Percentiles rank a stretch among this genome's conserved stretches.
These are phyloP conservation scores for Cervus canadensis DNA, from an alignment of 2,113 vertebrate genomes.

Conservation along the genomic window DNA sequence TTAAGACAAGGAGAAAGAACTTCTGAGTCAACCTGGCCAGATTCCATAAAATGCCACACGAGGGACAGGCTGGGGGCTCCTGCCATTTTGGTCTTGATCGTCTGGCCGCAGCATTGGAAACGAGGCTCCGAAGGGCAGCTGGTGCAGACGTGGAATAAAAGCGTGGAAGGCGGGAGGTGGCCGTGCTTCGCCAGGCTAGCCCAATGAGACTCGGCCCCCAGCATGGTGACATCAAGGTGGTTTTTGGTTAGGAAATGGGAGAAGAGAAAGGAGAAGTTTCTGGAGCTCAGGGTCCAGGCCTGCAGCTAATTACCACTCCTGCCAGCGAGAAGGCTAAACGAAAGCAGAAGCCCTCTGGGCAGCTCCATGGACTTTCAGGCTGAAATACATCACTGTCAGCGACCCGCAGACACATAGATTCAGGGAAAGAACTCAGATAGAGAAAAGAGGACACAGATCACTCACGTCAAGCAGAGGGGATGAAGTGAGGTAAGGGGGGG, in stretches of 20 bases:
- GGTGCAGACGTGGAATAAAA: accelerated
- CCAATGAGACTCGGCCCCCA: not conserved
- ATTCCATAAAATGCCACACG: not conserved
- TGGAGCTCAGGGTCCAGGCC: not conserved
- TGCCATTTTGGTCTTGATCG: not conserved
- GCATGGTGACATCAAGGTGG: not conserved
- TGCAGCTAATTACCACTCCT: not conserved
- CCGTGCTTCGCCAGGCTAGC: not conserved
- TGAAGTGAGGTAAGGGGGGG: not conserved
- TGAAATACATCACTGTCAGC: not conserved
- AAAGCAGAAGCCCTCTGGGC: not conserved
- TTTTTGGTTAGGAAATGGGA: not conserved
- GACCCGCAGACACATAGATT: not conserved
- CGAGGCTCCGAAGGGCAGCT: not conserved
- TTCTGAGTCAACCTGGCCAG: not conserved
- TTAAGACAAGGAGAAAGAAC: not conserved
- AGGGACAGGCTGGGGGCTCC: not conserved
- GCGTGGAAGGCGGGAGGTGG: not conserved
- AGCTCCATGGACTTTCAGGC: not conserved
- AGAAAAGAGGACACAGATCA: not conserved
- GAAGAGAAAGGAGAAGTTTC: not conserved
- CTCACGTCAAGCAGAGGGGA: not conserved
- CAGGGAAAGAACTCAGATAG: not conserved
- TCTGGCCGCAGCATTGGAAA: not conserved
- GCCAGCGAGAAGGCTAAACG: not conserved